A percentile compares a stretch with the other conserved stretches of the same genome.
Conservation (phyloP, 2,113 vertebrate genomes). For the Ictidomys tridecemlineatus region DNA sequence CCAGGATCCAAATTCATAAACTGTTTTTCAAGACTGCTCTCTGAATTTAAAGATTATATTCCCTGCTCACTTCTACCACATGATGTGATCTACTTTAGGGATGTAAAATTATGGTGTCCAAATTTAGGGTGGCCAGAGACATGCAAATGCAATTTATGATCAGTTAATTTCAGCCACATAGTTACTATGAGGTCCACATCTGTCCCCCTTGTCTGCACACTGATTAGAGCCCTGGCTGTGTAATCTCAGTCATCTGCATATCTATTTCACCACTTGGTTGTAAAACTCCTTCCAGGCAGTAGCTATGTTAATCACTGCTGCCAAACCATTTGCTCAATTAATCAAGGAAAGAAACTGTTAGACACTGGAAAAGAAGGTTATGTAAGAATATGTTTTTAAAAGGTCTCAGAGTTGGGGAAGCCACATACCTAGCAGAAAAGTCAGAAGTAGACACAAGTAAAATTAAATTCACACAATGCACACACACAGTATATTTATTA, state of each 20-base stretch:
- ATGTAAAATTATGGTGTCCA: background rate
- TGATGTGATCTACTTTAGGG: background rate
- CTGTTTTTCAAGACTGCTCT: background rate
- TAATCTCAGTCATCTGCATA: background rate
- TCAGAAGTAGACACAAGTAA: background rate
- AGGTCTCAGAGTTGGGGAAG: background rate
- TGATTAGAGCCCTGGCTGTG: background rate
- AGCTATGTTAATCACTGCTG: background rate
- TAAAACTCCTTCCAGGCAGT: background rate
- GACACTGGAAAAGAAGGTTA: background rate
- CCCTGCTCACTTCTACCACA: background rate
- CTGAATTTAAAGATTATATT: background rate
- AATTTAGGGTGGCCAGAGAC: background rate
- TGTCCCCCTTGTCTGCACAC: background rate
- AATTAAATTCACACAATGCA: background rate
- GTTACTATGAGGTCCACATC: background rate
- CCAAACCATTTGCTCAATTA: background rate
- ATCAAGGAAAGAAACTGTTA: background rate
- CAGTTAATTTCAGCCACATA: background rate
- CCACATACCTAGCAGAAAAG: background rate
- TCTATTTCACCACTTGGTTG: background rate
- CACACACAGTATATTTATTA: background rate
- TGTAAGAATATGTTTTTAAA: background rate
- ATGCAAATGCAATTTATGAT: background rate
- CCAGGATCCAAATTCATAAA: background rate